Conservation (phyloP, 2,113 vertebrate genomes). For the Oryzias melastigma region DNA sequence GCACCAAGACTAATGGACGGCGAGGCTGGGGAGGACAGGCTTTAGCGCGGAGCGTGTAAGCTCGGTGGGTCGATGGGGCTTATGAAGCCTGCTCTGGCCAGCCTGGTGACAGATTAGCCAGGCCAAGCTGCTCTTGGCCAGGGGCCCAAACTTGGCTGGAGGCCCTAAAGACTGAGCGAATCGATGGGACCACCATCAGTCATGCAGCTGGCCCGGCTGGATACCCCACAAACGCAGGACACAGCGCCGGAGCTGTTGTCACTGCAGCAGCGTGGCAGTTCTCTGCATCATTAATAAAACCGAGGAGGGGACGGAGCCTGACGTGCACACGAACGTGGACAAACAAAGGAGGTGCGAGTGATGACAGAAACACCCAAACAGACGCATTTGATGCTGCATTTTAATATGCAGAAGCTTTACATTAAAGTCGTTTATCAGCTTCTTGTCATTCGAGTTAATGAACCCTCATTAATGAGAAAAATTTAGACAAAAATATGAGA, state of each 20-base stretch:
- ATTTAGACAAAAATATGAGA: not conserved
- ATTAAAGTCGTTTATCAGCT: not conserved
- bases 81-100: constrained; percentile 64
- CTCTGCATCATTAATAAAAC: constrained; percentile 51
- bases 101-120: constrained; percentile 71
- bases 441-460: not conserved
- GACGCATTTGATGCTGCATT: too few species aligned
- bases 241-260: constrained; percentile 49
- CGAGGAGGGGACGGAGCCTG: constrained; percentile 22
- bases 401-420: too few species aligned
- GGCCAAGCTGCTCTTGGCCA: constrained; percentile 67
- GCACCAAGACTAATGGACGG: constrained; percentile 72
- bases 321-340: constrained; percentile 20
- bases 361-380: too few species aligned
- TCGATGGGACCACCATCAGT: constrained; percentile 74
- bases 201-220: constrained; percentile 63
- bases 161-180: constrained; percentile 64
- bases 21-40: constrained; percentile 64
- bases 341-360: not conserved
- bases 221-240: constrained; percentile 48
- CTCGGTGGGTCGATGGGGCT: constrained; percentile 70
- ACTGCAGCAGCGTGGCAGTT: constrained; percentile 36
- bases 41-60: constrained; percentile 61
- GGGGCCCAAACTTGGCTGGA: constrained; percentile 68
- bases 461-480: not conserved